Evolutionary conservation across 2,797 vertebrate species (phyloP).

Genomic region (Bradypodion pumilum): DNA sequence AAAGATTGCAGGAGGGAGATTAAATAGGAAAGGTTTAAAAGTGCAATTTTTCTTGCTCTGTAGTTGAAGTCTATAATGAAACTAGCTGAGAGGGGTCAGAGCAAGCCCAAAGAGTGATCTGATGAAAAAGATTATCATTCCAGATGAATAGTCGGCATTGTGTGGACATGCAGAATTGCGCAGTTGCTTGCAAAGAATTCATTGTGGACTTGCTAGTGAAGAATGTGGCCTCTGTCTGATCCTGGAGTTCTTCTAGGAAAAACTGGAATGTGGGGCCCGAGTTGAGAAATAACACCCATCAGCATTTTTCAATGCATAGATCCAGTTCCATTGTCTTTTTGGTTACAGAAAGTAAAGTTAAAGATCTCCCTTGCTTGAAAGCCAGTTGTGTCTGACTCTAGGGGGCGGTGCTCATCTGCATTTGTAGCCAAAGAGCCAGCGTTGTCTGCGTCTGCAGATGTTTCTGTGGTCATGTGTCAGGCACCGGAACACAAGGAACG

Average conservation of each 20-base stretch:
- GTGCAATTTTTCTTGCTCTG: conserved; percentile 9
- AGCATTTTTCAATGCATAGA: neutral
- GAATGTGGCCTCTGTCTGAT: conserved; percentile 15
- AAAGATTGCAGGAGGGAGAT: conserved; percentile 1
- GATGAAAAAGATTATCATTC: conserved; percentile 38
- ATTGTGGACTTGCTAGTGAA: neutral
- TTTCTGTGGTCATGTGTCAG: no score
- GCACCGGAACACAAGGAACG: no score
- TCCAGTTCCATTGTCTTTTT: neutral
- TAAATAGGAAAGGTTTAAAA: conserved; percentile 35
- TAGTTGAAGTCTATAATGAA: conserved; percentile 10
- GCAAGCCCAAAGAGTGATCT: conserved; percentile 7
- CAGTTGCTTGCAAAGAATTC: conserved; percentile 2
- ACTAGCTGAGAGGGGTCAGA: conserved; percentile 26
- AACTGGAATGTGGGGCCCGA: neutral
- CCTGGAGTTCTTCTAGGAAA: neutral
- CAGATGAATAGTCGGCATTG: conserved; percentile 15
- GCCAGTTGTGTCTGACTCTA: no score
- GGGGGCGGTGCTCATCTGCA: no score
- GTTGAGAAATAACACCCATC: neutral
- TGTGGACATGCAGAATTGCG: conserved; percentile 15
- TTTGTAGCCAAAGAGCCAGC: no score
- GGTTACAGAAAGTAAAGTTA: no score
- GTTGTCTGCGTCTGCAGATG: no score
- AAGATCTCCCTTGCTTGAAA: no score